Evolutionary conservation across 1,140 invertebrate genomes (phyloP), one percentile per base, ranked within the genome.

Genomic region (Aphidius ervi): DNA sequence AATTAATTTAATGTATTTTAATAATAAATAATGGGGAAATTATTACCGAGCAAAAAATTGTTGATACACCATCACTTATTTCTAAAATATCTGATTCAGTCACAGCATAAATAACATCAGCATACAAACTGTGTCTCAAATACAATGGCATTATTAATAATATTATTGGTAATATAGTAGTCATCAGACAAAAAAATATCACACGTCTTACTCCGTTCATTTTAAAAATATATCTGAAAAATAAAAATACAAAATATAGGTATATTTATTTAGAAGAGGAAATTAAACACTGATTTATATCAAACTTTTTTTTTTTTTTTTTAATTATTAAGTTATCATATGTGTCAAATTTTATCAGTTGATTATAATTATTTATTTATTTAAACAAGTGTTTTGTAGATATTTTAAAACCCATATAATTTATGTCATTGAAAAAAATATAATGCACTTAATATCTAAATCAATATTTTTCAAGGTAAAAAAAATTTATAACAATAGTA

Each of bases 41-140:
- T 6, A 70, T 74, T 74, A 83, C 82, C 56, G 81, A 79, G 76
- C 90, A 92, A 80, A 91, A 92, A 67, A 91, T 78, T 55, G 88
- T 85, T 10, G 89, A 91, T 63, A 91, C 84, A 46, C 89, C 89
- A 75, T 90, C 87, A 40, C 84, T 83, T 48, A 91, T 88, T 72
- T 90, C 88, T 54, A 92, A 79, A 50, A 92, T 86, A 78, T 92
- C 91, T 23, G 90, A 92, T 75, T 93, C 90, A 5, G 88, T 88
- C 63, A 92, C 85, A 58, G 83, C 81, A 69, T 90, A 91, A 56
- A 82, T 79, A 40, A 91, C 86, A 82, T 90, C 86, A 31, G 85
- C 85, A 78, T 88, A 92, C 10, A 84, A 77, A 63, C 83, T 85
- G 71, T 90, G 87, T 42, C 88, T 81, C 63, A 93, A 77, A 75